A percentile compares a stretch with the other conserved stretches of the same genome.
Conservation (phyloP, 2,797 vertebrate species). For the Oreochromis grahami region DNA sequence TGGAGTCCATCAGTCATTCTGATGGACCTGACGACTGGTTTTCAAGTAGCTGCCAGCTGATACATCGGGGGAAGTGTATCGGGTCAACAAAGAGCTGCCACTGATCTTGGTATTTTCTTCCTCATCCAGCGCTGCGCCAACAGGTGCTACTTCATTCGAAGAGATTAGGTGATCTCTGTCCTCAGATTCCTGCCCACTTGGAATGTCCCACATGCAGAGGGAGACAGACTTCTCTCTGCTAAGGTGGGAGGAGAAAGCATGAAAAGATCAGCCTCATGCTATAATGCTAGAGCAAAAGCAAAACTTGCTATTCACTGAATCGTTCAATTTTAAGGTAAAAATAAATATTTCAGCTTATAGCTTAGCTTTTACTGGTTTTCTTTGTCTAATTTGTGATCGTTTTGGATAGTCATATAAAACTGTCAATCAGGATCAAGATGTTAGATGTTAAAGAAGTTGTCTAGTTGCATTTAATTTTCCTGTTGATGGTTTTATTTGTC, state of each 20-base stretch:
- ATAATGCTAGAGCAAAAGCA: not conserved
- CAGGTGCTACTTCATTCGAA: constrained; percentile 67
- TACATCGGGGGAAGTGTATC: constrained; percentile 37
- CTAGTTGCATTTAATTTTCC: not conserved
- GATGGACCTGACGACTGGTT: constrained; percentile 16
- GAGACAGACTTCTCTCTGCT: constrained; percentile 22
- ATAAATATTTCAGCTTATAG: not conserved
- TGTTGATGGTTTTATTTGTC: not conserved
- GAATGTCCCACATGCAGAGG: constrained; percentile 61
- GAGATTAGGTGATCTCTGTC: constrained; percentile 70
- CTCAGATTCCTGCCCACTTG: constrained; percentile 62
- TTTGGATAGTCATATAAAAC: not conserved
- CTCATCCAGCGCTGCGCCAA: constrained; percentile 28
- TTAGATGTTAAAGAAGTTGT: not conserved
- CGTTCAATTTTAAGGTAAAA: not conserved
- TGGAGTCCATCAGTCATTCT: not conserved
- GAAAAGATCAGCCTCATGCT: not conserved
- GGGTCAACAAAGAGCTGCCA: constrained; percentile 42
- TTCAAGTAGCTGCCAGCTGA: constrained; percentile 36
- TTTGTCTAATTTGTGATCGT: not conserved
- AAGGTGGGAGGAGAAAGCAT: constrained; percentile 26
- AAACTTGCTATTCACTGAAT: not conserved
- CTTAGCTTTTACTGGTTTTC: not conserved
- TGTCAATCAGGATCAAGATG: not conserved
- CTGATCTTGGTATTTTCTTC: constrained; percentile 36